phyloP scores from a whole-genome alignment of 1,140 invertebrate species.

The Aphelinus certus region DNA sequence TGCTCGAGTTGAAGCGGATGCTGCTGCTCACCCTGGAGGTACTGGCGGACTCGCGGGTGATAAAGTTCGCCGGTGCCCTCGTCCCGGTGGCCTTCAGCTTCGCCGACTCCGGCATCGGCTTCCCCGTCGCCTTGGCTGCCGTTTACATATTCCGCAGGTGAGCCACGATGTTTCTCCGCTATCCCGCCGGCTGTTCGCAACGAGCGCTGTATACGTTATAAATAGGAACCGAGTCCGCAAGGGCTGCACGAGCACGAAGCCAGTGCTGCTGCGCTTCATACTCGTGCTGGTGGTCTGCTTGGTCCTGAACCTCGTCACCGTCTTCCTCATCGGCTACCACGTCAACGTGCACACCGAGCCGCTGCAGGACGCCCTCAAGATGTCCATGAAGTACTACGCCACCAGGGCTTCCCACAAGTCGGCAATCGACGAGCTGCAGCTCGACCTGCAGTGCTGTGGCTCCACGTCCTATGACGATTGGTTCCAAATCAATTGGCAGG shows the following conservation, averaged over 20 bases:
- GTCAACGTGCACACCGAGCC: constrained; percentile 48
- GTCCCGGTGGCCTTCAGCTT: constrained; percentile 52
- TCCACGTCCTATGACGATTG: constrained; percentile 54
- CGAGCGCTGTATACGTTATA: too few relatives aligned
- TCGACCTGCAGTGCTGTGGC: constrained; percentile 58
- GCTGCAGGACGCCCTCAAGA: constrained; percentile 50
- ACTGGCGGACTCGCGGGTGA: constrained; percentile 51
- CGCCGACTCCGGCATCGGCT: constrained; percentile 49
- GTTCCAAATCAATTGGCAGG: constrained; percentile 59
- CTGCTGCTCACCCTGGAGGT: constrained; percentile 54
- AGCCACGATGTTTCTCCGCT: background rate
- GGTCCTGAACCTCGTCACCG: constrained; percentile 50
- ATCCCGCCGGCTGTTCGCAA: too few relatives aligned
- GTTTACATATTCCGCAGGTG: constrained; percentile 53
- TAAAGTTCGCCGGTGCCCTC: constrained; percentile 54
- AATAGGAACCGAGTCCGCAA: too few relatives aligned
- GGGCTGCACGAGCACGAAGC: constrained; percentile 43
- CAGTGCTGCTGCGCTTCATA: constrained; percentile 43
- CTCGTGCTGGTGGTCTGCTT: constrained; percentile 48
- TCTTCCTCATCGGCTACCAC: constrained; percentile 51
- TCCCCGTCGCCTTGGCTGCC: constrained; percentile 51
- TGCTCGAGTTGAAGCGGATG: constrained; percentile 57
- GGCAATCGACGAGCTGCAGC: constrained; percentile 54
- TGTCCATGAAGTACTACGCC: constrained; percentile 55
- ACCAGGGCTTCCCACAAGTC: constrained; percentile 49